phyloP scores from a whole-genome alignment of 2,113 vertebrate species.

The Eupsittula cactorum region DNA sequence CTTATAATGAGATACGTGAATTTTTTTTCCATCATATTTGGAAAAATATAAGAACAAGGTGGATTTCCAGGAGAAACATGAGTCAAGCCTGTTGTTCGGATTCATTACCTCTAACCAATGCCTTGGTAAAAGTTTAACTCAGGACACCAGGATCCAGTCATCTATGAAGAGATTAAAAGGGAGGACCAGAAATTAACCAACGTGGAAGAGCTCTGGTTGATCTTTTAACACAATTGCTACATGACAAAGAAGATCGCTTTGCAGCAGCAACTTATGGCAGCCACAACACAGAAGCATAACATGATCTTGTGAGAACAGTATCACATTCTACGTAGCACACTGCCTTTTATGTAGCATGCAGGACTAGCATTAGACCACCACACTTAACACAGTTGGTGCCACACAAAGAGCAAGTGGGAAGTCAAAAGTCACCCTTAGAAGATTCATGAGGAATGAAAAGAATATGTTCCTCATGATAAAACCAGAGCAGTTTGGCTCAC shows the following conservation, averaged over 20 bases:
- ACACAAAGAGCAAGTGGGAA: background rate
- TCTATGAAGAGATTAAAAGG: background rate
- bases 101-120: background rate
- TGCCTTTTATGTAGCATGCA: background rate
- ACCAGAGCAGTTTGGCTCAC: background rate
- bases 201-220: background rate
- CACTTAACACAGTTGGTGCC: background rate
- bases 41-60: background rate
- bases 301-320: background rate
- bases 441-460: background rate
- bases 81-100: background rate
- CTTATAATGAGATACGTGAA: background rate
- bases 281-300: background rate
- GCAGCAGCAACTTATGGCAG: background rate
- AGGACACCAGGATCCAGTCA: background rate
- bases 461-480: constrained; percentile 32
- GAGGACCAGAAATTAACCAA: background rate
- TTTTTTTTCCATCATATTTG: background rate
- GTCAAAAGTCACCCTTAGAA: background rate
- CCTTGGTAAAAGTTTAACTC: background rate
- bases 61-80: background rate
- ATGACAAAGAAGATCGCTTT: background rate
- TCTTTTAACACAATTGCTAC: background rate
- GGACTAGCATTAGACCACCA: background rate
- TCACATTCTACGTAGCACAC: background rate